A percentile compares a stretch with the other conserved stretches of the same genome.
Evolutionary conservation across 1,140 invertebrate species (phyloP).

Genomic region (Drosophila neocordata): DNA sequence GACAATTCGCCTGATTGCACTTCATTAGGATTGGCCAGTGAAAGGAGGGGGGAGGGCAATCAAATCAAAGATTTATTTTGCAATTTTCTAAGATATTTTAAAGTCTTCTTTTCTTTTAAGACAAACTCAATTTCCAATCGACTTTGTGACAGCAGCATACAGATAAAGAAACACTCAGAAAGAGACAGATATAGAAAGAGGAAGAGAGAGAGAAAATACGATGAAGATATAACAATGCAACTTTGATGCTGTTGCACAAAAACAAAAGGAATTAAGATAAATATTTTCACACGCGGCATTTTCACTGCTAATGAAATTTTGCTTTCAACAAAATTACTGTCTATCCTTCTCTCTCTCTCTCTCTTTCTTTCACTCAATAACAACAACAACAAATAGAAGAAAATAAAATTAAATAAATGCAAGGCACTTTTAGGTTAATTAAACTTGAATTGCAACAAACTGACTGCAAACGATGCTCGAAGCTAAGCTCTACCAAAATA

Average conservation of each 20-base stretch:
- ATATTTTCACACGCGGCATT: slow-evolving; percentile 78
- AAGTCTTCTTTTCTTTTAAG: slow-evolving; percentile 1
- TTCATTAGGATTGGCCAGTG: background rate
- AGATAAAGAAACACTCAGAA: slow-evolving; percentile 6
- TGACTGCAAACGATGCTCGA: slow-evolving; percentile 54
- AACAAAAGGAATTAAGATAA: slow-evolving; percentile 68
- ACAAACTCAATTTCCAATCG: slow-evolving; percentile 10
- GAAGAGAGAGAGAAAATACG: background rate
- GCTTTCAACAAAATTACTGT: slow-evolving; percentile 77
- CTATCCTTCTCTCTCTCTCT: slow-evolving; percentile 18
- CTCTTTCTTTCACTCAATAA: background rate
- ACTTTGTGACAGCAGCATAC: slow-evolving; percentile 11
- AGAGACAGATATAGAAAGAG: background rate
- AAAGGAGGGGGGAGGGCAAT: background rate
- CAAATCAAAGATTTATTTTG: slow-evolving; percentile 10
- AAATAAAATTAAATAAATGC: slow-evolving; percentile 79
- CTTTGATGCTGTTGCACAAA: slow-evolving; percentile 45
- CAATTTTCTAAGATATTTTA: slow-evolving; percentile 6
- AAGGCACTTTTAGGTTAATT: slow-evolving; percentile 79
- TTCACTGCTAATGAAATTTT: slow-evolving; percentile 77
- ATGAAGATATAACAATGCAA: slow-evolving; percentile 35
- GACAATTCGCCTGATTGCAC: slow-evolving; percentile 8
- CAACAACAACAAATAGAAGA: slow-evolving; percentile 41
- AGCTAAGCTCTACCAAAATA: slow-evolving; percentile 53
- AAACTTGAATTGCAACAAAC: slow-evolving; percentile 76